phyloP scores from a whole-genome alignment of 1,140 invertebrate genomes.

The Heliconius himera region DNA sequence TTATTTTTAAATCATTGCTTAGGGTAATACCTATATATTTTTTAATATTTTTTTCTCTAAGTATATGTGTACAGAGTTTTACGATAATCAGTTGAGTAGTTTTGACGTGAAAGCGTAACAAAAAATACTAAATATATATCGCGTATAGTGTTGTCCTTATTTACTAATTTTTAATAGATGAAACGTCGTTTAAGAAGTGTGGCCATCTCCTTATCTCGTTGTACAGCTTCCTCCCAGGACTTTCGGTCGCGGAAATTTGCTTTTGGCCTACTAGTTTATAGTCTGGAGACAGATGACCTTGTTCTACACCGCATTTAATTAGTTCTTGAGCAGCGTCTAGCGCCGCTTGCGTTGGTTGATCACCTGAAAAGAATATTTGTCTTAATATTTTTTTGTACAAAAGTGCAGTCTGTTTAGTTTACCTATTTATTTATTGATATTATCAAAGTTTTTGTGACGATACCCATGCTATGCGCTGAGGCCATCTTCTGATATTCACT shows the following conservation, averaged over 20 bases:
- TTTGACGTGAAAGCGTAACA: too few relatives aligned
- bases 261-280: slow-evolving; percentile 84
- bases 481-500: too few relatives aligned
- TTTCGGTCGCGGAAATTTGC: slow-evolving; percentile 83
- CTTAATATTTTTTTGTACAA: not conserved
- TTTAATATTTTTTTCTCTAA: too few relatives aligned
- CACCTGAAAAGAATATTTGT: slow-evolving; percentile 73
- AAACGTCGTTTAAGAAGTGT: slow-evolving; percentile 72
- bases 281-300: slow-evolving; percentile 81
- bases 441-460: too few relatives aligned
- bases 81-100: too few relatives aligned
- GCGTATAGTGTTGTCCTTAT: not conserved
- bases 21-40: too few relatives aligned
- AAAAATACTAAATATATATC: not conserved
- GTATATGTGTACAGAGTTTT: too few relatives aligned
- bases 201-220: slow-evolving; percentile 83
- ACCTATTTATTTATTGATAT: too few relatives aligned
- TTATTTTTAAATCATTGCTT: too few relatives aligned
- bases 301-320: slow-evolving; percentile 83
- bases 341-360: slow-evolving; percentile 81
- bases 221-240: slow-evolving; percentile 85
- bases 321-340: slow-evolving; percentile 83
- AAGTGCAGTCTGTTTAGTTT: too few relatives aligned
- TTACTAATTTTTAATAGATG: slow-evolving; percentile 46
- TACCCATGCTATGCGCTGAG: too few relatives aligned